Base-by-base conservation (phyloP, 1,140 invertebrate species). In the Pseudoatta argentina region DNA sequence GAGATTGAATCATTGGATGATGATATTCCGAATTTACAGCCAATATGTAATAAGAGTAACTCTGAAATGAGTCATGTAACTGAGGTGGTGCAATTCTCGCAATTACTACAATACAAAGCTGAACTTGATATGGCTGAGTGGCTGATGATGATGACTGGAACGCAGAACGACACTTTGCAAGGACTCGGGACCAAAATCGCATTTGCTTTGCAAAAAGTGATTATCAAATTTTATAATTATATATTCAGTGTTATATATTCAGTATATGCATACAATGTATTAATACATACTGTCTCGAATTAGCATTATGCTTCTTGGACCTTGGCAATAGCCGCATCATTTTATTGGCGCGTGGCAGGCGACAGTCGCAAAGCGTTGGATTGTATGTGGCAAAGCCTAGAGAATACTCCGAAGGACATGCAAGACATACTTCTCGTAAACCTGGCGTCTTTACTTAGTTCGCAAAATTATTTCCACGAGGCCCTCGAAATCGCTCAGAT, bases 341-440 rank as follows among this genome's bases (percentile, higher is more conserved):
- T 73, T 82, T 82, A 82, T 18, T 82, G 79, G 79, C 67, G 79
- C 18, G 55, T 48, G 24, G 14, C 27, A 61, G 79, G 79, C 24
- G 79, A 82, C 4, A 83, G 69, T 48, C 53, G 55, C 4, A 83
- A 83, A 34, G 69, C 79, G 6, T 2, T 83, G 10, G 69, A 83
- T 61, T 83, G 79, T 39, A 48, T 75, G 39, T 83, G 55, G 69
- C 59, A 83, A 63, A 61, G 79, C n/a, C 24, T 73, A 24, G 69
- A 83, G 12, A 73, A 83, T 1, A 61, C 51, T 18, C 79, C 67
- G 18, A 73, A 73, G 24, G 67, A 82, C 21, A 82, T 48, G 79
- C 53, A 82, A 21, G 79, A 73, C 39, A 83, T 83, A 83, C 55
- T 82, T 73, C 67, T 82, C 34, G 12, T 82, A 44, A 72, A 73